Evolutionary conservation across 1,140 invertebrate genomes (phyloP).

Genomic region (Leguminivora glycinivorella): DNA sequence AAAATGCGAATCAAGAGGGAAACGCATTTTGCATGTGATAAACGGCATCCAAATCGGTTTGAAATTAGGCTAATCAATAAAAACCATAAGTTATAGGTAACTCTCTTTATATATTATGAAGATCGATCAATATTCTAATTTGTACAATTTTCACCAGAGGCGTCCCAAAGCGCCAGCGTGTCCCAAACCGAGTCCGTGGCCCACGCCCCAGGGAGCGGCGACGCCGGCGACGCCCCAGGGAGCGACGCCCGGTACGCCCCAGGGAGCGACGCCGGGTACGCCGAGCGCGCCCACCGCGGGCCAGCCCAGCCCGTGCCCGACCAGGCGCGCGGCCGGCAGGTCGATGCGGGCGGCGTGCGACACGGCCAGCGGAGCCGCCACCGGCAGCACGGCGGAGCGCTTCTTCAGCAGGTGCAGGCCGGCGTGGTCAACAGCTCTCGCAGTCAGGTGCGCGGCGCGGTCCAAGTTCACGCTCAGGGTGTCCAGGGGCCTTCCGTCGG

Average conservation of each 20-base stretch:
- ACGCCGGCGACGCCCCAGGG: slow-evolving; percentile 21
- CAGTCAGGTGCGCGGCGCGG: slow-evolving; percentile 62
- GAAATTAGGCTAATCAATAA: background rate
- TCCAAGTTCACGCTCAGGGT: slow-evolving; percentile 74
- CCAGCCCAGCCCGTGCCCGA: slow-evolving; percentile 8
- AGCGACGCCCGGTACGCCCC: slow-evolving; percentile 4
- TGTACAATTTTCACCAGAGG: slow-evolving; percentile 28
- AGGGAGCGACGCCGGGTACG: background rate
- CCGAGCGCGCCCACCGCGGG: background rate
- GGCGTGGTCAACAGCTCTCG: slow-evolving; percentile 45
- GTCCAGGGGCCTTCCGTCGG: slow-evolving; percentile 63
- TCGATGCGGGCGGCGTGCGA: slow-evolving; percentile 21
- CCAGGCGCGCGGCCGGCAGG: slow-evolving; percentile 19
- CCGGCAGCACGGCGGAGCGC: slow-evolving; percentile 9
- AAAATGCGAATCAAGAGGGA: background rate
- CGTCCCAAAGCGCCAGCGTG: slow-evolving; percentile 9
- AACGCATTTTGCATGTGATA: too few relatives aligned
- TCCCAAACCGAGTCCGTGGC: too few relatives aligned
- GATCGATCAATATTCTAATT: slow-evolving; percentile 27
- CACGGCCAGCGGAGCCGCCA: slow-evolving; percentile 5
- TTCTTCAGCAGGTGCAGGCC: slow-evolving; percentile 29
- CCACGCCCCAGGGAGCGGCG: slow-evolving; percentile 9
- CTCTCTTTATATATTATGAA: slow-evolving; percentile 30
- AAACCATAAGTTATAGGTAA: slow-evolving; percentile 17
- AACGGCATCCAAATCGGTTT: too few relatives aligned